Evolutionary conservation across 2,113 vertebrate genomes (phyloP).

Genomic region (Hippocampus zosterae): DNA sequence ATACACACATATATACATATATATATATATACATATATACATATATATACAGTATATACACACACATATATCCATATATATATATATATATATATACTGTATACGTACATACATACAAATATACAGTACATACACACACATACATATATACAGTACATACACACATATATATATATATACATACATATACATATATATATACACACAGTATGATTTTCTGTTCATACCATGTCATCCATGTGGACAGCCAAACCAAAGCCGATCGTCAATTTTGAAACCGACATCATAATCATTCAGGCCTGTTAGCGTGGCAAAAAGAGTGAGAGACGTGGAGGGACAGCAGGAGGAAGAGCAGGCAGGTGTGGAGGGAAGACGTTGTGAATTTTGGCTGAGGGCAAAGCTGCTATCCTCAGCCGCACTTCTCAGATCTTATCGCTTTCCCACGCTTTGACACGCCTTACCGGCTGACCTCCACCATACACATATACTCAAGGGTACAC

Average conservation of each 20-base stretch:
- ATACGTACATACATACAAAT: no score
- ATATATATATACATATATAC: no score
- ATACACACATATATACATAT: no score
- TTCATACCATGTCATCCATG: no score
- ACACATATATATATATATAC: no score
- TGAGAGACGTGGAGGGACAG: neutral
- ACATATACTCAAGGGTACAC: conserved; percentile 3
- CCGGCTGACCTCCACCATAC: conserved; percentile 6
- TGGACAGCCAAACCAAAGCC: neutral
- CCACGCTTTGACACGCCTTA: conserved; percentile 31
- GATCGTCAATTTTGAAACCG: conserved; percentile 27
- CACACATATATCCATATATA: no score
- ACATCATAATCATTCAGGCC: conserved; percentile 30
- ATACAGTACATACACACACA: no score
- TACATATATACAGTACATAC: no score
- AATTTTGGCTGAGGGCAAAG: conserved; percentile 24
- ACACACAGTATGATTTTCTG: no score
- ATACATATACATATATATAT: no score
- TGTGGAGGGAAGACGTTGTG: conserved; percentile 5
- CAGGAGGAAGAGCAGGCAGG: conserved; percentile 7
- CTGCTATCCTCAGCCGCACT: conserved; percentile 41
- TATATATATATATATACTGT: no score
- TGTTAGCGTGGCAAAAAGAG: conserved; percentile 12
- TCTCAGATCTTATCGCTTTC: conserved; percentile 56
- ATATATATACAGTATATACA: no score